These are phyloP conservation scores for Caenorhabditis japonica DNA, from an alignment of 2,888 invertebrate genomes.

Conservation along the genomic window DNA sequence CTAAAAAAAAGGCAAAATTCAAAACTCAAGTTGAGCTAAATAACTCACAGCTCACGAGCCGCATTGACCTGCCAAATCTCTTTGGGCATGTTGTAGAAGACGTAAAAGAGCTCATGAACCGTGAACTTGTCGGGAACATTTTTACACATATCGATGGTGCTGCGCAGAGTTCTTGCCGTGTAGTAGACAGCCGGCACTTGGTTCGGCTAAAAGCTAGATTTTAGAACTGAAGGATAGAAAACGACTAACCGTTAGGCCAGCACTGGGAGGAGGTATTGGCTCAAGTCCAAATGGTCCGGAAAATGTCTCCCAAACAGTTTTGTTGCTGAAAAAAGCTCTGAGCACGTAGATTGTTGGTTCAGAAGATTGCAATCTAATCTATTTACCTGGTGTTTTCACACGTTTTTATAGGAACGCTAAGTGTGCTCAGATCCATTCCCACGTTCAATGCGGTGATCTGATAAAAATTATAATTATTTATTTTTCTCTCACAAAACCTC, in stretches of 20 bases:
- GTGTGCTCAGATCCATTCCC: conserved; percentile 32
- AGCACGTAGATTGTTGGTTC: background rate
- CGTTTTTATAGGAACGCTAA: conserved; percentile 31
- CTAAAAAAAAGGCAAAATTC: conserved; percentile 1
- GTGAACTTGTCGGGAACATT: conserved; percentile 43
- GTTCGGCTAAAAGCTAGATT: conserved; percentile 9
- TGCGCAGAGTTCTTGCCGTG: conserved; percentile 28
- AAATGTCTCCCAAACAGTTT: conserved; percentile 31
- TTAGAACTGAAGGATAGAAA: background rate
- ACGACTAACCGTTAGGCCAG: conserved; percentile 16
- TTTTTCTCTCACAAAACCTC: too few relatives aligned
- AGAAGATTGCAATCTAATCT: background rate
- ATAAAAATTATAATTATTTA: too few relatives aligned
- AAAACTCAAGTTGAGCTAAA: background rate
- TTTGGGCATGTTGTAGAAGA: conserved; percentile 46
- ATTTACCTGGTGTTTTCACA: conserved; percentile 8
- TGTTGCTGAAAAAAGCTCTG: conserved; percentile 6
- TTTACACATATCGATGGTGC: conserved; percentile 28
- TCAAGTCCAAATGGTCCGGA: conserved; percentile 33
- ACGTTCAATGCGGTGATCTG: conserved; percentile 20
- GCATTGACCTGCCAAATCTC: conserved; percentile 52
- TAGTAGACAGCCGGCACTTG: conserved; percentile 43
- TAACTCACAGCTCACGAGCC: conserved; percentile 43
- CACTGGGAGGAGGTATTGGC: conserved; percentile 20
- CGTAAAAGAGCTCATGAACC: conserved; percentile 43